Evolutionary conservation across 2,888 invertebrate genomes (phyloP), one percentile per base, ranked within the genome.

Genomic region (Netelia fuscicornis): DNA sequence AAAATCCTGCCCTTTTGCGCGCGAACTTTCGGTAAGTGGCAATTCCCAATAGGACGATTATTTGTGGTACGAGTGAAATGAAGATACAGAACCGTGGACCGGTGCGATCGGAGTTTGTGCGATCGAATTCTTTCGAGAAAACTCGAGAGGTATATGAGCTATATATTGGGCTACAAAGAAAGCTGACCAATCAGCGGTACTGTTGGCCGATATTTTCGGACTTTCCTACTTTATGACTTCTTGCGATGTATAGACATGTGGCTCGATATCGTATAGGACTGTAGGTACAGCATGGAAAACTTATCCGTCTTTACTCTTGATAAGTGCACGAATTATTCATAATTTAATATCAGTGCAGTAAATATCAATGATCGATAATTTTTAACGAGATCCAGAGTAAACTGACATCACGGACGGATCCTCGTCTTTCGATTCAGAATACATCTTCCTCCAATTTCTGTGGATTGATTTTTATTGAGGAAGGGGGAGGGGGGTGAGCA

Each of bases 31-130:
- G 62, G 83, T 78, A 89, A 91, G 87, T 87, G 89, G 87, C 88
- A 88, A 90, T 89, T 90, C 89, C 88, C 90, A 80, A 71, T 79
- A 86, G 89, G 82, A 86, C 90, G 87, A 91, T 91, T 91, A 91
- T 89, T 90, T 87, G 88, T 85, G 81, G 86, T 88, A 88, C 77
- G 30, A 25, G 30, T 67, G 56, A 37, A 52, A 75, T 83, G 82
- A 60, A 64, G 68, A 71, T 30, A 37, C 54, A 25, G 68, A 37
- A 30, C 20, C 23, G 30, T 9, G 75, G 58, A 60, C 56, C 56
- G 56, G 80, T 80, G 60, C 67, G 77, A 82, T 74, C 71, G 62
- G 72, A 64, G 70, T 30, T 44, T 20, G 42, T 54, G 62, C 52
- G 62, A 70, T 84, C 82, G 75, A 85, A 81, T 81, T 81, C 83